Evolutionary conservation across 2,797 vertebrate genomes (phyloP).

Genomic region (Chlorospingus flavigularis): DNA sequence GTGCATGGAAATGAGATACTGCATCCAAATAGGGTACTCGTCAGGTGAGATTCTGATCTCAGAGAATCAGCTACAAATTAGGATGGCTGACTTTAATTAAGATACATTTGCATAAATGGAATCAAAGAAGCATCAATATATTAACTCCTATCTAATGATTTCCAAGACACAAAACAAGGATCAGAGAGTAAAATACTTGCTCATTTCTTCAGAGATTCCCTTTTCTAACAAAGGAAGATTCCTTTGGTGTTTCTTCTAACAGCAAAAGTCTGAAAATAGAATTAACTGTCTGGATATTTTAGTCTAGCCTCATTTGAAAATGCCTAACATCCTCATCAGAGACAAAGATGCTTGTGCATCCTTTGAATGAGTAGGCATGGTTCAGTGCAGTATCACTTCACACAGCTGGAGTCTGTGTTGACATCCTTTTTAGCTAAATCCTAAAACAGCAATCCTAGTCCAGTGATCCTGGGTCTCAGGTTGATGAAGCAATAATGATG

Average conservation of each 20-base stretch:
- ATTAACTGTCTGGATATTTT: not conserved
- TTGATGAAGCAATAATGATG: not conserved
- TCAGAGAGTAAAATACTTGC: not conserved
- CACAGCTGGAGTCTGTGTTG: not conserved
- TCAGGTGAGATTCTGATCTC: not conserved
- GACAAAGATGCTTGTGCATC: not conserved
- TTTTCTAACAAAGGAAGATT: not conserved
- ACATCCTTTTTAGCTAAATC: not conserved
- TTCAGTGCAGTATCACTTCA: not conserved
- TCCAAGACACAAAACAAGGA: not conserved
- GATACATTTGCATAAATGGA: not conserved
- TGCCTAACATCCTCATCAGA: not conserved
- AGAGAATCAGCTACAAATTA: not conserved
- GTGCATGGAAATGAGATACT: not conserved
- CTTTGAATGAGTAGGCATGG: not conserved
- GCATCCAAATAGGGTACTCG: not conserved
- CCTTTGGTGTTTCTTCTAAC: not conserved
- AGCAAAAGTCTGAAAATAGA: not conserved
- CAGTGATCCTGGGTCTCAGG: fast-evolving
- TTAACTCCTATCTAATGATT: not conserved
- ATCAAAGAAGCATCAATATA: not conserved
- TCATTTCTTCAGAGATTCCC: not conserved
- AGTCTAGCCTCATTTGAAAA: not conserved
- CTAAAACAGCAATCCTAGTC: not conserved
- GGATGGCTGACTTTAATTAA: not conserved